Evolutionary conservation across 2,797 vertebrate species (phyloP), one percentile per base, ranked within the genome.

Genomic region (Galago senegalensis): DNA sequence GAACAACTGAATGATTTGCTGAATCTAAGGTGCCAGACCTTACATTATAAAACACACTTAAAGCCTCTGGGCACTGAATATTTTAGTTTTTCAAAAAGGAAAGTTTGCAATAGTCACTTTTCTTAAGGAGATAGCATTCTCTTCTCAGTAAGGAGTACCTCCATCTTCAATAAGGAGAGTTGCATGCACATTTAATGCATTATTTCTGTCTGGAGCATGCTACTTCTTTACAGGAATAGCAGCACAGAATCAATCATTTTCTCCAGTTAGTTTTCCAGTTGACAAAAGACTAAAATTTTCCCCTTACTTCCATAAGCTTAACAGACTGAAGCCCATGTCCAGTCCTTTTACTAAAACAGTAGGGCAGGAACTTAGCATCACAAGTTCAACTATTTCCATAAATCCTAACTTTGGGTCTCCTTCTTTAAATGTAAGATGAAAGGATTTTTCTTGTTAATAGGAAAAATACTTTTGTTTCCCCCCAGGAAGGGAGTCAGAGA

Each of bases 1-100:
- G 76, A 91, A 84, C 18, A 92, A 87, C 7, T 80, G 37, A 90
- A 92, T 93, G 69, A 49, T 67, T 93, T 85, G 89, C 31, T 67
- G 18, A 84, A 65, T 85, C 9, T 53, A 94, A 84, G 12, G 17
- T 87, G 49, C 23, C 31, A 84, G 18, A 49, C 58, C 31, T 88
- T 72, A 84, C 9, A 76, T 95, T 92, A 85, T 75, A 76, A 70
- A 40, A 31, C 43, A 58, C 8, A 76, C 49, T 89, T 95, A 89
- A 92, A 92, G 16, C 2, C 27, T 95, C 34, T 31, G 23, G 37
- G 37, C 81, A 87, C 4, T 17, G 58, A 89, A 85, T 75, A 84
- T 75, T 91, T 95, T 85, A 60, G 92, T 67, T 77, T 96, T 12
- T 10, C 27, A 79, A 89, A 65, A 21, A 92, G 18, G 37, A 89